These are phyloP conservation scores for Arizona elegans DNA, from an alignment of 2,113 vertebrate genomes.

Conservation along the genomic window DNA sequence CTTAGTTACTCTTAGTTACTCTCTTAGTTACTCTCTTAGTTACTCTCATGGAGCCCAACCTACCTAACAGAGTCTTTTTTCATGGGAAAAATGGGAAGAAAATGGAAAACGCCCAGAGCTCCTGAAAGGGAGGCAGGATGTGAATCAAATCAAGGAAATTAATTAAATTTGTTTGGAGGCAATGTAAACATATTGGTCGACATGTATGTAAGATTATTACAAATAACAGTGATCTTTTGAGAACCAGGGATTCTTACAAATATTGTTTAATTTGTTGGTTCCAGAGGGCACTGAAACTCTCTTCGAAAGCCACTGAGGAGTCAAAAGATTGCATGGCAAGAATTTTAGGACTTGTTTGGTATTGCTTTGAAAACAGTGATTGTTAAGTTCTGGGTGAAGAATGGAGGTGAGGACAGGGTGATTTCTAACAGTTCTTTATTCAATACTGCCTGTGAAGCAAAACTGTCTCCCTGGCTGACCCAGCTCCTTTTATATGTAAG, in stretches of 20 bases:
- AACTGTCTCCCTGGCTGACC: too few species aligned
- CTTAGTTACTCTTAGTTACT: background rate
- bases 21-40: background rate
- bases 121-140: background rate
- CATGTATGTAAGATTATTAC: background rate
- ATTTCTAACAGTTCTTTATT: too few species aligned
- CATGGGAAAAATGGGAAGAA: background rate
- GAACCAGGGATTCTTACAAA: background rate
- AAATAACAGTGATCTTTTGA: background rate
- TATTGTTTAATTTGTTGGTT: background rate
- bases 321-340: background rate
- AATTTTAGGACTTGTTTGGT: background rate
- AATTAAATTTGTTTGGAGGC: background rate
- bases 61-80: background rate
- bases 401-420: too few species aligned
- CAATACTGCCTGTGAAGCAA: too few species aligned
- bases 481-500: too few species aligned
- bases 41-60: background rate
- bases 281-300: background rate
- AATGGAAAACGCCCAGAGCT: background rate
- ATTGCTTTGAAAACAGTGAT: background rate
- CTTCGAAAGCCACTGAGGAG: background rate
- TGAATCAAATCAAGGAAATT: background rate
- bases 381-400: too few species aligned
- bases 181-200: background rate